These are phyloP conservation scores for Coelopa frigida DNA, from an alignment of 1,140 invertebrate species.

Conservation along the genomic window DNA sequence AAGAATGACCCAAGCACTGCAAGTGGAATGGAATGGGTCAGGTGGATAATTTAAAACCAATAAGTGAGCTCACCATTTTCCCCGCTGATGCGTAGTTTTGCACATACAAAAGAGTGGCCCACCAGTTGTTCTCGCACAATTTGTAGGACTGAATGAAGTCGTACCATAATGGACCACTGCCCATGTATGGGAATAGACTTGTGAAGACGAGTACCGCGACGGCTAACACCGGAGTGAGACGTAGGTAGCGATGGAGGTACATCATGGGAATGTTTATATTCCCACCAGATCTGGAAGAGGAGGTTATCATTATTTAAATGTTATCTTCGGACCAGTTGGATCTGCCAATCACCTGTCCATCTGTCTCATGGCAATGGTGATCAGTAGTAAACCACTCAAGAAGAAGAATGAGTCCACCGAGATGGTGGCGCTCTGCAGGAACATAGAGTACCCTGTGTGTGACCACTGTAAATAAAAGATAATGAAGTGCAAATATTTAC, in stretches of 20 bases:
- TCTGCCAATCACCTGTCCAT: slow-evolving; percentile 52
- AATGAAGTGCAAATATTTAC: too few species aligned
- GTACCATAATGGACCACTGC: slow-evolving; percentile 33
- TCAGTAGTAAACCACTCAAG: slow-evolving; percentile 60
- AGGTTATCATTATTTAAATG: not conserved
- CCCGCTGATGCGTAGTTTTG: slow-evolving; percentile 38
- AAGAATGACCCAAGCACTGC: slow-evolving; percentile 82
- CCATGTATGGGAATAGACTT: slow-evolving; percentile 26
- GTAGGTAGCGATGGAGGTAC: slow-evolving; percentile 38
- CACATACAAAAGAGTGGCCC: slow-evolving; percentile 36
- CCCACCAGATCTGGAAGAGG: slow-evolving; percentile 16
- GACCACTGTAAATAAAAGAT: slow-evolving; percentile 32
- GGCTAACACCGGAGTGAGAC: slow-evolving; percentile 33
- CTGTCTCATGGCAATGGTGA: slow-evolving; percentile 55
- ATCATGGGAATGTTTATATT: slow-evolving; percentile 30
- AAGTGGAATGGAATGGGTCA: too few species aligned
- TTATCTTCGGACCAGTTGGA: not conserved
- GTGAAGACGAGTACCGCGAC: slow-evolving; percentile 31
- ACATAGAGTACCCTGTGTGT: slow-evolving; percentile 51
- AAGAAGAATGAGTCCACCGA: slow-evolving; percentile 64
- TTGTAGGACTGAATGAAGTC: slow-evolving; percentile 20
- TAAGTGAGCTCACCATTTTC: slow-evolving; percentile 23
- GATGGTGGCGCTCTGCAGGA: slow-evolving; percentile 51
- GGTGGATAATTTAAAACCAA: too few species aligned
- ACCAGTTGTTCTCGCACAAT: slow-evolving; percentile 32